Base-by-base conservation (phyloP, 1,140 invertebrate species). In the Zophobas morio region DNA sequence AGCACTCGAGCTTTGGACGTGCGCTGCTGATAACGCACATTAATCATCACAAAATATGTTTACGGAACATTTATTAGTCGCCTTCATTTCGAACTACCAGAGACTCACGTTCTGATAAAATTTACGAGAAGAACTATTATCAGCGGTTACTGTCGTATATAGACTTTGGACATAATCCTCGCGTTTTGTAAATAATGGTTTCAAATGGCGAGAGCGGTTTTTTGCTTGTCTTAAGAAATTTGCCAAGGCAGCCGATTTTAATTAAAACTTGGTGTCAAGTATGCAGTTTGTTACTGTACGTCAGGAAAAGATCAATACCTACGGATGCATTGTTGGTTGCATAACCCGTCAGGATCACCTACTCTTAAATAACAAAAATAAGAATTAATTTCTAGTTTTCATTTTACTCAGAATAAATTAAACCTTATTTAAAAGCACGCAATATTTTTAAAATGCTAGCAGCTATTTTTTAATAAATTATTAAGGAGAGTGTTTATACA, bases 11-110 rank as follows among this genome's bases (percentile, higher is more conserved):
- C 60, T 66, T 32, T n/a, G 35, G 47, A 33, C 46, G 35, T 54
- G 70, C 40, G 5, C n/a, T 51, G 6, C 32, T 73, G 71, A 54
- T 73, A 56, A 36, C 71, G 42, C 40, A 73, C 71, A 73, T 73
- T 54, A 73, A 73, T 73, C 71, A 73, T 40, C n/a, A n/a, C 4
- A 56, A 73, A 73, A 73, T 54, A 54, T 73, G 71, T 73, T 56
- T 47, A 42, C n/a, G 20, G 60, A 47, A 66, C 60, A 42, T 42
- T 60, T 66, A 66, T 66, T 66, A 42, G 60, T 66, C 60, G 39
- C 56, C 56, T 60, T 60, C 56, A 35, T 60, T 60, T 60, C 37
- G 36, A 42, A n/a, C 39, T 66, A 66, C 39, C 20, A 42, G 33
- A 66, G 42, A 42, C 37, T 66, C 37, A 66, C 60, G 40, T 66